Evolutionary conservation across 2,113 vertebrate genomes (phyloP).

Genomic region (Nerophis lumbriciformis): DNA sequence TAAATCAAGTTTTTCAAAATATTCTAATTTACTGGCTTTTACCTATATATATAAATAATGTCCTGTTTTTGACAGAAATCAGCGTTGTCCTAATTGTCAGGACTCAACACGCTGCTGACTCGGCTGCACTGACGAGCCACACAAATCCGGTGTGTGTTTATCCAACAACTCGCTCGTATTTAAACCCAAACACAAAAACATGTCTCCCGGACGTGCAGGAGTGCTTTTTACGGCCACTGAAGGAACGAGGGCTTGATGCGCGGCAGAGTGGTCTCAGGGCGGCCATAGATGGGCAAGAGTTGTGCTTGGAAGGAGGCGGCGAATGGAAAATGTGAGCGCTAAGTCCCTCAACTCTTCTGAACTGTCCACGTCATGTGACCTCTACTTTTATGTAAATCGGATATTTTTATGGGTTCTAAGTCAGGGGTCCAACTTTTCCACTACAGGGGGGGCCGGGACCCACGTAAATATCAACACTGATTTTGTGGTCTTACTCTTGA

Average conservation of each 20-base stretch:
- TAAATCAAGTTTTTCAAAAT: too few species aligned
- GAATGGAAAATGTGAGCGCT: slow-evolving; percentile 61
- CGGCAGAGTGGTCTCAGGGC: slow-evolving; percentile 31
- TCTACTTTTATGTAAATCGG: too few species aligned
- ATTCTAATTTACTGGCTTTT: too few species aligned
- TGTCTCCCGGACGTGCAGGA: slow-evolving; percentile 25
- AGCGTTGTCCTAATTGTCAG: slow-evolving; percentile 50
- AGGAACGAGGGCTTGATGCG: slow-evolving; percentile 40
- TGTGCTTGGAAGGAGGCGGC: slow-evolving; percentile 48
- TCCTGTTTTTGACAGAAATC: slow-evolving; percentile 14
- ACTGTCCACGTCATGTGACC: too few species aligned
- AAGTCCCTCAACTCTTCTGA: slow-evolving; percentile 37
- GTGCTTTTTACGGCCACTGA: slow-evolving; percentile 51
- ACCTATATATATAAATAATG: too few species aligned
- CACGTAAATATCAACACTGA: too few species aligned
- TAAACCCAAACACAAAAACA: slow-evolving; percentile 55
- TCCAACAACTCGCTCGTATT: slow-evolving; percentile 49
- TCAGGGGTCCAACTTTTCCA: too few species aligned
- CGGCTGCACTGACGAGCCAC: slow-evolving; percentile 54
- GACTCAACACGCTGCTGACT: slow-evolving; percentile 48
- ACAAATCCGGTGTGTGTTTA: slow-evolving; percentile 55
- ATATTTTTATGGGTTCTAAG: too few species aligned
- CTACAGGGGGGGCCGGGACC: too few species aligned
- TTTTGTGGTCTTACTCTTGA: too few species aligned
- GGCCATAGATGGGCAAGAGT: slow-evolving; percentile 58